Conservation (phyloP, 1,140 invertebrate genomes). For the Stegodyphus mimosarum region DNA sequence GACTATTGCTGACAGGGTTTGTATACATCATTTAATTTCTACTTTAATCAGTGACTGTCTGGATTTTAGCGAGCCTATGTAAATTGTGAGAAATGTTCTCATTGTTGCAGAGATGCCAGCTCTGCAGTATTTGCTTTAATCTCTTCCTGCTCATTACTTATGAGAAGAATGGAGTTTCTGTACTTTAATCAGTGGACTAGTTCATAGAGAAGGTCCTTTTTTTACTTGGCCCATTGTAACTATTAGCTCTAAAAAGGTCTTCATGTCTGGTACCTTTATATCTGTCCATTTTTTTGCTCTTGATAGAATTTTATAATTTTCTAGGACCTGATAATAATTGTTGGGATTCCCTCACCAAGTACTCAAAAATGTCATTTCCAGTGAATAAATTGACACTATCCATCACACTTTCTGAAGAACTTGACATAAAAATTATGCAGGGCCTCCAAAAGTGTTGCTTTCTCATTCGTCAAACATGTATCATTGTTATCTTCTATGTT, state of each 20-base stretch:
- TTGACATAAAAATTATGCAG: neutral
- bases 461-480: too few relatives aligned
- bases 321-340: neutral
- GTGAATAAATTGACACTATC: slow-evolving; percentile 25
- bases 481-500: too few relatives aligned
- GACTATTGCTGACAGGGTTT: neutral
- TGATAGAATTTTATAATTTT: slow-evolving; percentile 25
- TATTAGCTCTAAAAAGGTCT: neutral
- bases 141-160: neutral
- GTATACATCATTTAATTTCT: neutral
- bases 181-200: neutral
- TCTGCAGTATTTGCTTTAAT: too few relatives aligned
- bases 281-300: slow-evolving; percentile 12
- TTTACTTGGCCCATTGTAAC: slow-evolving; percentile 1
- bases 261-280: neutral
- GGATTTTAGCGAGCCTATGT: neutral
- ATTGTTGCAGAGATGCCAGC: too few relatives aligned
- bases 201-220: slow-evolving; percentile 11
- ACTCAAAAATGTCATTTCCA: slow-evolving; percentile 1
- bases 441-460: neutral
- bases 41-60: neutral
- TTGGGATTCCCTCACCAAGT: slow-evolving; percentile 14
- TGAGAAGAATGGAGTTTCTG: neutral
- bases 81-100: neutral
- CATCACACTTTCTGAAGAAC: slow-evolving; percentile 2